Percentiles rank a stretch among this genome's conserved stretches.
Conservation (phyloP, 2,797 vertebrate genomes). For the Toxotes lorentzi region DNA sequence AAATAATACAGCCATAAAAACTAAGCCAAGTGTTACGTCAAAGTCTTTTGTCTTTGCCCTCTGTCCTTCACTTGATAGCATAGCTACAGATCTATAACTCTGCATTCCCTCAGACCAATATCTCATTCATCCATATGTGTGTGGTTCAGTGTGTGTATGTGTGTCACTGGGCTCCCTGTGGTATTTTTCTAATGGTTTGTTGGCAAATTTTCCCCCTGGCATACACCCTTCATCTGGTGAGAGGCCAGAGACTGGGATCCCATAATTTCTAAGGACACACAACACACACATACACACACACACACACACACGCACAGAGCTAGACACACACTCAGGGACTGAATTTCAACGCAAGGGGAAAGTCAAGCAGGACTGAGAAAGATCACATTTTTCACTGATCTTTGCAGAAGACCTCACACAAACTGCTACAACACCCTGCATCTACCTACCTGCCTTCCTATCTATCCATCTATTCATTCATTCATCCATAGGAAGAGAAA, state of each 20-base stretch:
- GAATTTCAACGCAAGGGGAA: constrained; percentile 20
- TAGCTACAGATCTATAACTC: constrained; percentile 15
- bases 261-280: constrained; percentile 29
- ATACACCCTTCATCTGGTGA: constrained; percentile 33
- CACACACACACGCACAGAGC: not conserved
- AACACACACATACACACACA: constrained; percentile 14
- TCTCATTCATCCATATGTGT: constrained; percentile 15
- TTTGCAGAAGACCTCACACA: constrained; percentile 27
- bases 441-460: not conserved
- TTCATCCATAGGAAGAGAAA: not conserved
- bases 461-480: not conserved
- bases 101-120: not conserved
- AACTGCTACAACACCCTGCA: not conserved
- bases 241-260: constrained; percentile 48
- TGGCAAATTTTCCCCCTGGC: constrained; percentile 44
- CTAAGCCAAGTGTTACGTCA: not conserved
- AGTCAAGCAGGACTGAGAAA: constrained; percentile 25
- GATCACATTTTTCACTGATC: constrained; percentile 49
- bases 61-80: constrained; percentile 23
- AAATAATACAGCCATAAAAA: not conserved
- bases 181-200: constrained; percentile 41
- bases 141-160: not conserved
- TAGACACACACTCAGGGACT: not conserved
- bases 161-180: constrained; percentile 25
- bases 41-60: not conserved